These are phyloP conservation scores for Cryptus armator DNA, from an alignment of 2,888 invertebrate species.

Conservation along the genomic window DNA sequence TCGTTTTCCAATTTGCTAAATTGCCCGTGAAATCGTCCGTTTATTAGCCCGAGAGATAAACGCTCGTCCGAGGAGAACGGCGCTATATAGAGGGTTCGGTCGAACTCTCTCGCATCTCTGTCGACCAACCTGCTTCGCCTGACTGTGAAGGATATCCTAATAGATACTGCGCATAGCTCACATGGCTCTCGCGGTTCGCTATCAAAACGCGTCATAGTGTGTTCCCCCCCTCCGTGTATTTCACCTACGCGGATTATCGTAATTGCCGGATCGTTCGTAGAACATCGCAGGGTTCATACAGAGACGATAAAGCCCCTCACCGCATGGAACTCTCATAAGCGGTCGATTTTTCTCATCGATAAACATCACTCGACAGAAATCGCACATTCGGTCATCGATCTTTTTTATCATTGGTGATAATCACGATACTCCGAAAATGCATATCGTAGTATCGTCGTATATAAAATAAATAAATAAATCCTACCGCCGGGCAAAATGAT, in stretches of 20 bases:
- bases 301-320: background rate
- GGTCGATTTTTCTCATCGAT: conserved; percentile 16
- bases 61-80: conserved; percentile 61
- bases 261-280: conserved; percentile 22
- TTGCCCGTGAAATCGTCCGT: conserved; percentile 80
- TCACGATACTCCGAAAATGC: no score
- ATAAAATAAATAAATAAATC: conserved; percentile 30
- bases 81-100: background rate
- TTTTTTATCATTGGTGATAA: no score
- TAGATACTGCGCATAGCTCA: conserved; percentile 33
- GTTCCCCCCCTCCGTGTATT: conserved; percentile 22
- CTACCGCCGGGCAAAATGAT: conserved; percentile 32
- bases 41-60: conserved; percentile 77
- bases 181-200: conserved; percentile 27
- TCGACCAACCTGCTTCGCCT: conserved; percentile 28
- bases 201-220: conserved; percentile 34
- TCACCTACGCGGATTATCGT: conserved; percentile 24
- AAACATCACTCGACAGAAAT: no score
- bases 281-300: background rate
- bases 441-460: no score
- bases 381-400: no score
- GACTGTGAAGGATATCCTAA: conserved; percentile 7
- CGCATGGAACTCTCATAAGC: background rate
- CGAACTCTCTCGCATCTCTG: conserved; percentile 21
- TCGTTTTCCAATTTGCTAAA: conserved; percentile 79